These are phyloP conservation scores for Xyrauchen texanus DNA, from an alignment of 2,113 vertebrate genomes.

Conservation along the genomic window DNA sequence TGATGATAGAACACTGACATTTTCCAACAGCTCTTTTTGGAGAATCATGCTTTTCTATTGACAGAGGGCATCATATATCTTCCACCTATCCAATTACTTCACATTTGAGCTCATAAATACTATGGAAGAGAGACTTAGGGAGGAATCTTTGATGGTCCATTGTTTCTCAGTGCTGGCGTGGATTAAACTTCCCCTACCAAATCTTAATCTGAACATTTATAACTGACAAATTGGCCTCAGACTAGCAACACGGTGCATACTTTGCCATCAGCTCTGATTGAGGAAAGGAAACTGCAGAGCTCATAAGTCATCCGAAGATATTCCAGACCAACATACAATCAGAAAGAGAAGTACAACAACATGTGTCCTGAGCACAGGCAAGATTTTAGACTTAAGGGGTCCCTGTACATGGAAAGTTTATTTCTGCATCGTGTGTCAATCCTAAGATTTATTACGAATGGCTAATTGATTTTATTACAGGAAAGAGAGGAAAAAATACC, in stretches of 20 bases:
- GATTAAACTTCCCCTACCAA: neutral
- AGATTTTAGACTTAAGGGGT: conserved; percentile 1
- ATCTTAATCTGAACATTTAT: conserved; percentile 32
- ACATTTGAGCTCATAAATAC: conserved; percentile 38
- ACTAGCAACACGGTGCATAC: conserved; percentile 22
- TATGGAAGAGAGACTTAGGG: conserved; percentile 31
- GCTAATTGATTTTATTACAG: conserved; percentile 61
- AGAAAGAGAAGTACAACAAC: conserved; percentile 13
- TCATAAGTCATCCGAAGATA: conserved; percentile 11
- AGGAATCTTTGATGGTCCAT: conserved; percentile 34
- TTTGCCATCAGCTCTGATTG: conserved; percentile 21
- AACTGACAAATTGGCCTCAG: conserved; percentile 32
- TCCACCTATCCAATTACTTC: conserved; percentile 43
- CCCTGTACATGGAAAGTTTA: conserved; percentile 36
- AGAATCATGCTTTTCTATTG: neutral
- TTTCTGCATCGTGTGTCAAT: conserved; percentile 40
- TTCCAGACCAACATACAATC: conserved; percentile 20
- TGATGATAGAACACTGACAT: conserved; percentile 19
- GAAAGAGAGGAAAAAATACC: conserved; percentile 50
- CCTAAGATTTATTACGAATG: conserved; percentile 55
- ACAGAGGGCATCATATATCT: conserved; percentile 13
- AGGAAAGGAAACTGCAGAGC: conserved; percentile 22
- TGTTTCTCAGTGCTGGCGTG: conserved; percentile 24
- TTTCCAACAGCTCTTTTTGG: conserved; percentile 33
- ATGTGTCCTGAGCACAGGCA: conserved; percentile 22